phyloP scores from a whole-genome alignment of 2,113 vertebrate genomes.

The Crypturellus undulatus region DNA sequence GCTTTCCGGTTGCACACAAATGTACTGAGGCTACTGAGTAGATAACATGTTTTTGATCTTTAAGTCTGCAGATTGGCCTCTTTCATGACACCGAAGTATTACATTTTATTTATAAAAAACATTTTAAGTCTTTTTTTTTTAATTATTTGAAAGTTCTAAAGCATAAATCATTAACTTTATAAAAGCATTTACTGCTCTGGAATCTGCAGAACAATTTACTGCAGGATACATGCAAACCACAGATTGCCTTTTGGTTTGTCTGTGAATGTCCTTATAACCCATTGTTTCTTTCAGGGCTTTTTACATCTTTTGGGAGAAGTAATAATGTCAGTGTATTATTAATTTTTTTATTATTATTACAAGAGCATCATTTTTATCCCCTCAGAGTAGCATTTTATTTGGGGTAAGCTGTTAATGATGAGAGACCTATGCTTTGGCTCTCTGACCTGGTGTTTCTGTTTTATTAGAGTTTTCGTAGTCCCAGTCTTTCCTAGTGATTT shows the following conservation, averaged over 20 bases:
- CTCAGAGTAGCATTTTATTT: neutral
- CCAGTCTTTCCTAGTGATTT: neutral
- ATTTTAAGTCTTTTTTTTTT: neutral
- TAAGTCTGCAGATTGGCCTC: neutral
- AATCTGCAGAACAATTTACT: neutral
- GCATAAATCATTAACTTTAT: neutral
- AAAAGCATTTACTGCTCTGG: neutral
- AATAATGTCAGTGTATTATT: neutral
- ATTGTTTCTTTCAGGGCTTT: neutral
- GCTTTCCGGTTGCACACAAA: neutral
- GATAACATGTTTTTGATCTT: neutral
- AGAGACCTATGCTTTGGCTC: neutral
- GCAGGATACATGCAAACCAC: neutral
- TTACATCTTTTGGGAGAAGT: neutral
- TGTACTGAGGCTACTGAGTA: neutral
- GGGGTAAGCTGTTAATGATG: neutral
- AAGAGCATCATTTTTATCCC: neutral
- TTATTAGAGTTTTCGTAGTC: neutral
- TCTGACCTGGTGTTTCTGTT: conserved; percentile 22
- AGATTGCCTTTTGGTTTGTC: neutral
- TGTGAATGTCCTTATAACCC: neutral
- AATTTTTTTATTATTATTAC: neutral
- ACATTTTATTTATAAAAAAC: neutral
- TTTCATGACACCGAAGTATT: neutral
- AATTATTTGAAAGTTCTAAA: neutral